Conservation (phyloP, 2,888 invertebrate species). For the Acleris sparsana region DNA sequence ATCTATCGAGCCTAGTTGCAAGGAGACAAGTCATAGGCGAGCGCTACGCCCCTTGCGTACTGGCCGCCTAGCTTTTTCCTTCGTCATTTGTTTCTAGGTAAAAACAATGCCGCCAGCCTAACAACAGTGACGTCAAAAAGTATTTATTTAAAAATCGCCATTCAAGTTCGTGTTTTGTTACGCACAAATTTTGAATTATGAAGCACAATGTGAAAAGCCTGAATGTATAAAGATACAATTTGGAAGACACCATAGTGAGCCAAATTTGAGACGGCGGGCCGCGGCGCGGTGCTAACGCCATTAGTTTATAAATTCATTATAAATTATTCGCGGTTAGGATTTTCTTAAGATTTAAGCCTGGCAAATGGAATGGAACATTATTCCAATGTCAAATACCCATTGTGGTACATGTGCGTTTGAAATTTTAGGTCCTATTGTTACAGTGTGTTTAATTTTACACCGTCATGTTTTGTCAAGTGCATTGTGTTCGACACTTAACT, state of each 20-base stretch:
- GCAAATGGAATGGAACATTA: constrained; percentile 22
- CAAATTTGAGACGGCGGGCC: constrained; percentile 49
- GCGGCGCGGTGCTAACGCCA: constrained; percentile 40
- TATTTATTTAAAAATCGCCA: constrained; percentile 27
- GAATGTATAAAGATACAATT: constrained; percentile 69
- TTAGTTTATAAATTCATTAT: constrained; percentile 38
- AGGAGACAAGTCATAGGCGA: neutral
- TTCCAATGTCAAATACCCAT: constrained; percentile 26
- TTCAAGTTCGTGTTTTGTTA: constrained; percentile 52
- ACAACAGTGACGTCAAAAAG: constrained; percentile 11
- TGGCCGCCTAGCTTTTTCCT: neutral
- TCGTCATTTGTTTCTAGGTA: neutral
- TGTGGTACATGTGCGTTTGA: constrained; percentile 3
- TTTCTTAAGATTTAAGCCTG: constrained; percentile 34
- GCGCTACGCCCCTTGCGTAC: no score
- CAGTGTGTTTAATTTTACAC: neutral
- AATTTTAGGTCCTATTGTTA: neutral
- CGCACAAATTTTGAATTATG: constrained; percentile 65
- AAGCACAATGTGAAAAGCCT: constrained; percentile 64
- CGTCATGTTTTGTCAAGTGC: neutral
- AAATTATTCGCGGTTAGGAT: constrained; percentile 34
- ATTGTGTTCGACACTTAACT: no score
- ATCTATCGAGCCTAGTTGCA: neutral
- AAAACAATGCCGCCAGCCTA: constrained; percentile 8
- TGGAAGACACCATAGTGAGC: constrained; percentile 82